phyloP scores from a whole-genome alignment of 2,113 vertebrate genomes.

The Gambusia affinis region DNA sequence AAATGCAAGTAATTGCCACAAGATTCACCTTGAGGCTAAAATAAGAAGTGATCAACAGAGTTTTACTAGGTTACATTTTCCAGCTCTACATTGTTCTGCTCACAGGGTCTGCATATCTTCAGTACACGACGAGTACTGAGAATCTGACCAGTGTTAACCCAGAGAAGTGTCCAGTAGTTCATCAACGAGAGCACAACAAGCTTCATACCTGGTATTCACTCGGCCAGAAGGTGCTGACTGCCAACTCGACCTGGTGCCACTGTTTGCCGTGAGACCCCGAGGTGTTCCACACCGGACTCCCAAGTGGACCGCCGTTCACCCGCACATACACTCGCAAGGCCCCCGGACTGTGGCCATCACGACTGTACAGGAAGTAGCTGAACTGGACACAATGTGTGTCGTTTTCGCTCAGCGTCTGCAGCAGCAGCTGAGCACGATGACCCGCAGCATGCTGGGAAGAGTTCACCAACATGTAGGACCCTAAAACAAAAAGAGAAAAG shows the following conservation, averaged over 20 bases:
- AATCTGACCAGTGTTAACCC: not conserved
- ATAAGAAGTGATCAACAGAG: slow-evolving; percentile 50
- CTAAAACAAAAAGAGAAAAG: slow-evolving; percentile 67
- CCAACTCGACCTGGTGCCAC: slow-evolving; percentile 96
- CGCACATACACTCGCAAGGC: slow-evolving; percentile 87
- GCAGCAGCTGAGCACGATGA: slow-evolving; percentile 89
- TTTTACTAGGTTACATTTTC: slow-evolving; percentile 31
- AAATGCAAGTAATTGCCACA: slow-evolving; percentile 76
- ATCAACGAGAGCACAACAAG: not conserved
- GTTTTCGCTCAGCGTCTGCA: slow-evolving; percentile 94
- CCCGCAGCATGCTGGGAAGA: slow-evolving; percentile 90
- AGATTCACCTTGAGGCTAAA: slow-evolving; percentile 57
- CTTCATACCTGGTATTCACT: slow-evolving; percentile 92
- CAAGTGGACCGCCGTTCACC: slow-evolving; percentile 89
- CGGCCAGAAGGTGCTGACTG: slow-evolving; percentile 98
- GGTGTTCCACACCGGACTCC: slow-evolving; percentile 90
- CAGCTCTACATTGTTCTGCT: slow-evolving; percentile 20
- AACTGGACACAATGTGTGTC: slow-evolving; percentile 98
- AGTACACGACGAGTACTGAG: not conserved
- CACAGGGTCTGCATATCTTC: slow-evolving; percentile 12
- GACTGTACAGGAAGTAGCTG: slow-evolving; percentile 95
- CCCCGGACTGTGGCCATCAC: slow-evolving; percentile 92
- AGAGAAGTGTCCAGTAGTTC: not conserved
- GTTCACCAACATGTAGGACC: slow-evolving; percentile 97
- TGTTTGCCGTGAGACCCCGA: slow-evolving; percentile 88